Evolutionary conservation across 2,888 invertebrate species (phyloP).

Genomic region (Trisateles emortualis): DNA sequence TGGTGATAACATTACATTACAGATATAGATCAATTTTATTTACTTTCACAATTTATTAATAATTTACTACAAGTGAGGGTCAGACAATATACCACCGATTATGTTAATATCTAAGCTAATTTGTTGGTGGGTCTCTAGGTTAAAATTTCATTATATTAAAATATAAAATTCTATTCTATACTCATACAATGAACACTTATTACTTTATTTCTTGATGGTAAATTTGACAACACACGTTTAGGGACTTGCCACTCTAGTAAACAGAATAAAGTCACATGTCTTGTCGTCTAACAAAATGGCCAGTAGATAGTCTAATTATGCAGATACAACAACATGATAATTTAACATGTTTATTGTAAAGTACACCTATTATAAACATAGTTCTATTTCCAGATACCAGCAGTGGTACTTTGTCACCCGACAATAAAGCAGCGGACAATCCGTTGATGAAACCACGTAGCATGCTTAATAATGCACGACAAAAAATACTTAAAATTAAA

Average conservation of each 20-base stretch:
- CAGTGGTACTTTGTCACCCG: too few relatives aligned
- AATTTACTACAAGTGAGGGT: constrained; percentile 28
- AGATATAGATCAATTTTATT: constrained; percentile 5
- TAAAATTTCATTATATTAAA: constrained; percentile 50
- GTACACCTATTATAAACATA: too few relatives aligned
- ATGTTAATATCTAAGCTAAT: constrained; percentile 56
- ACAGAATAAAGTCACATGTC: too few relatives aligned
- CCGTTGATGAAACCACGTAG: too few relatives aligned
- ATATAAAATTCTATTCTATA: constrained; percentile 55
- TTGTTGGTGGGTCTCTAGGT: constrained; percentile 63
- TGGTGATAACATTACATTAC: constrained; percentile 21
- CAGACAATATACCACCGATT: constrained; percentile 42
- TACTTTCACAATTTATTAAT: constrained; percentile 23
- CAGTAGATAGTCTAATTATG: too few relatives aligned
- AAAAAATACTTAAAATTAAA: too few relatives aligned
- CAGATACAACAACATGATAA: too few relatives aligned
- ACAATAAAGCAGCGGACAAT: too few relatives aligned
- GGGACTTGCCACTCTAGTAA: constrained; percentile 15
- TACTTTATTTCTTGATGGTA: constrained; percentile 48
- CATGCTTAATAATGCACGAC: too few relatives aligned
- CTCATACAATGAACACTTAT: constrained; percentile 59
- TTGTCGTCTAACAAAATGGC: too few relatives aligned
- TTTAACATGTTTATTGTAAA: too few relatives aligned
- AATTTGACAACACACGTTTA: constrained; percentile 40
- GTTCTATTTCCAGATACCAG: too few relatives aligned